Evolutionary conservation across 2,113 vertebrate genomes (phyloP).

Genomic region (Aldabrachelys gigantea): DNA sequence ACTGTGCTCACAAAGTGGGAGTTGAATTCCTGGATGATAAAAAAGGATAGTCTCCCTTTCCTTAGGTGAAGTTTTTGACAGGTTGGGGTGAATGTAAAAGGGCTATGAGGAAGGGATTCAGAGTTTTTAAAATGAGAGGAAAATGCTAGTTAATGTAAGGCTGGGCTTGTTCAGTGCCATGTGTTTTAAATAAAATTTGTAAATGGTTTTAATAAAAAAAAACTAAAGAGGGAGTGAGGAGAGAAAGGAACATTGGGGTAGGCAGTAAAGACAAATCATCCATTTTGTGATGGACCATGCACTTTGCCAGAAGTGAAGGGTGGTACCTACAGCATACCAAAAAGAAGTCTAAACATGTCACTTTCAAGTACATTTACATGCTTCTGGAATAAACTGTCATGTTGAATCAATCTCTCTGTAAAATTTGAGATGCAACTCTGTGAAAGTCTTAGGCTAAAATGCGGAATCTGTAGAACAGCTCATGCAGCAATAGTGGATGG

Average conservation of each 20-base stretch:
- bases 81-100: neutral
- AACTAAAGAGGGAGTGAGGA: neutral
- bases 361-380: slow-evolving; percentile 32
- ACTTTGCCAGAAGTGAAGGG: slow-evolving; percentile 8
- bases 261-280: neutral
- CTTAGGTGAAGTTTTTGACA: neutral
- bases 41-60: neutral
- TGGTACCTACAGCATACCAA: slow-evolving; percentile 13
- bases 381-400: slow-evolving; percentile 38
- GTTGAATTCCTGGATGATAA: neutral
- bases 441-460: slow-evolving; percentile 35
- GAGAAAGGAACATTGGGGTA: neutral
- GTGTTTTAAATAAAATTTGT: neutral
- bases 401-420: slow-evolving; percentile 44
- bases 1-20: neutral
- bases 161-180: neutral
- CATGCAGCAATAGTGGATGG: neutral
- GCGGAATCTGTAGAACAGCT: slow-evolving; percentile 32
- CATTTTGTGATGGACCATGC: slow-evolving; percentile 1
- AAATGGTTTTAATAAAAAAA: slow-evolving; percentile 18
- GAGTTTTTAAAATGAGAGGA: neutral
- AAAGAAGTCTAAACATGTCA: slow-evolving; percentile 33
- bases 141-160: neutral
- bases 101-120: neutral
- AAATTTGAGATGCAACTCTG: slow-evolving; percentile 1